Conservation (phyloP, 2,113 vertebrate genomes). For the Toxotes jaculatrix region DNA sequence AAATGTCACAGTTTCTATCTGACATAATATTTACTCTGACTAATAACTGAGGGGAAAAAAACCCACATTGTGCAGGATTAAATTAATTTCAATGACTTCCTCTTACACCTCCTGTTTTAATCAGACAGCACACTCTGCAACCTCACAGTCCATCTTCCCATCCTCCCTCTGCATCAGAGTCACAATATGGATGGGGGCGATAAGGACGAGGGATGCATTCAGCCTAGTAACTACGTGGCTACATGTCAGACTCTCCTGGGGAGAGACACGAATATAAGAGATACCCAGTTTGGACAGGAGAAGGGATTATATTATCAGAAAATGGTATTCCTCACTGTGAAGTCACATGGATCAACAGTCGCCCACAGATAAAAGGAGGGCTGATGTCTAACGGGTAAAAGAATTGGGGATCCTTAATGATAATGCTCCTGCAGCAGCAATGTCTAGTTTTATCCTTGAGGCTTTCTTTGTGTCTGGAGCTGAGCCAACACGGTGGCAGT, state of each 20-base stretch:
- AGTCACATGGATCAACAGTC: slow-evolving; percentile 58
- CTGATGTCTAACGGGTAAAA: slow-evolving; percentile 54
- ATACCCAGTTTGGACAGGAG: slow-evolving; percentile 48
- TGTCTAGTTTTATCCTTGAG: slow-evolving; percentile 57
- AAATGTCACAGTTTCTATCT: not conserved
- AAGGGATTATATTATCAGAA: slow-evolving; percentile 76
- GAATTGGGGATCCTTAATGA: slow-evolving; percentile 53
- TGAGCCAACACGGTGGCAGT: slow-evolving; percentile 37
- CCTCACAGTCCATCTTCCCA: slow-evolving; percentile 16
- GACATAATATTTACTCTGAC: not conserved
- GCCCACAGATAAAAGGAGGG: slow-evolving; percentile 46
- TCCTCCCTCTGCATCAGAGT: slow-evolving; percentile 23
- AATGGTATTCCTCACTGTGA: slow-evolving; percentile 66
- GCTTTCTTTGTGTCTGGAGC: slow-evolving; percentile 56
- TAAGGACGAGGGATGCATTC: slow-evolving; percentile 69
- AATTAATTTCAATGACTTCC: slow-evolving; percentile 35
- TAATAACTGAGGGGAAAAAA: not conserved
- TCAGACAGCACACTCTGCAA: slow-evolving; percentile 26
- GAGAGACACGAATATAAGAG: slow-evolving; percentile 59
- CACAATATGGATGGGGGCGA: slow-evolving; percentile 73
- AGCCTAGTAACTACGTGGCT: slow-evolving; percentile 44
- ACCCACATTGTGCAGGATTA: not conserved
- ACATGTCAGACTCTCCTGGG: slow-evolving; percentile 60
- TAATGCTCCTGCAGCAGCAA: slow-evolving; percentile 43
- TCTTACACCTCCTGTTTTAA: slow-evolving; percentile 47